Evolutionary conservation across 2,888 invertebrate genomes (phyloP).

Genomic region (Gnatocerus cornutus): DNA sequence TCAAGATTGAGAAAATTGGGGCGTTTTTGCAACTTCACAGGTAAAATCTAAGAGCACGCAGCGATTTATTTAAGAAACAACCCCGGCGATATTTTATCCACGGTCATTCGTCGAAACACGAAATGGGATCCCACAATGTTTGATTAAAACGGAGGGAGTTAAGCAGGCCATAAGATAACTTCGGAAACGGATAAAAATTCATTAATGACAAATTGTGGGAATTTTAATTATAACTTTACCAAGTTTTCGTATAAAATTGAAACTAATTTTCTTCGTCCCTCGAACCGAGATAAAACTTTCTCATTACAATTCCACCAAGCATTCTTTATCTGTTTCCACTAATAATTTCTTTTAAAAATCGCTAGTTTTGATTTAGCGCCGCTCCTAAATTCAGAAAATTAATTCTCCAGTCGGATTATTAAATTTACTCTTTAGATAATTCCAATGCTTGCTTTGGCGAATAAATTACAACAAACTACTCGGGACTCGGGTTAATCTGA

Average conservation of each 20-base stretch:
- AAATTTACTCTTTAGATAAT: constrained; percentile 21
- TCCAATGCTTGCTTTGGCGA: background rate
- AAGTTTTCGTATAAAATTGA: constrained; percentile 50
- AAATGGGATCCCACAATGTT: constrained; percentile 29
- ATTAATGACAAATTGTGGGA: constrained; percentile 55
- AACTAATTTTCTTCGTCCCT: constrained; percentile 51
- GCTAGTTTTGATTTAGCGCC: constrained; percentile 11
- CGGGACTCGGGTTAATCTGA: background rate
- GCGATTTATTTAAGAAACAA: constrained; percentile 35
- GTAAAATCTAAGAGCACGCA: constrained; percentile 24
- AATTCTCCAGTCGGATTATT: constrained; percentile 10
- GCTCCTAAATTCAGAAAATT: constrained; percentile 24
- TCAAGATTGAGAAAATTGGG: constrained; percentile 12
- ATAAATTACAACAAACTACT: constrained; percentile 5
- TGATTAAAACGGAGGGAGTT: constrained; percentile 39
- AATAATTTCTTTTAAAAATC: constrained; percentile 37
- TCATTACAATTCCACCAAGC: constrained; percentile 40
- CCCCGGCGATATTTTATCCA: constrained; percentile 25
- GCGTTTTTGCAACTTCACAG: too few relatives aligned
- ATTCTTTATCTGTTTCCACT: constrained; percentile 37
- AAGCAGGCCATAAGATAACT: constrained; percentile 40
- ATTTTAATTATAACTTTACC: constrained; percentile 54
- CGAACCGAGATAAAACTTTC: constrained; percentile 47
- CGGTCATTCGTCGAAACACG: constrained; percentile 11
- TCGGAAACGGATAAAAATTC: constrained; percentile 53